phyloP scores from a whole-genome alignment of 2,113 vertebrate species.

The Entelurus aequoreus region DNA sequence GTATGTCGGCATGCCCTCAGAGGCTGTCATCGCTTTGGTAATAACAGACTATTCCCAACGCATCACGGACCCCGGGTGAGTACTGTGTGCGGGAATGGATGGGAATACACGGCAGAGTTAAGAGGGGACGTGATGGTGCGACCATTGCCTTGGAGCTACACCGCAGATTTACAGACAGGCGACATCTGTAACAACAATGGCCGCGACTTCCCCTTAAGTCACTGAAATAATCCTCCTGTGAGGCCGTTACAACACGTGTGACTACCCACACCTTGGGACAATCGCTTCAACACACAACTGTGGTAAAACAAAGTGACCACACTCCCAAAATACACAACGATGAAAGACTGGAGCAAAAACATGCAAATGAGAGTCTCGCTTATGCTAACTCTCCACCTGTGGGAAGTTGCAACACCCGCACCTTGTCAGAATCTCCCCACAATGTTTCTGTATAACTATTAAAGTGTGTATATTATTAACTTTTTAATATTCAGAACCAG shows the following conservation, averaged over 20 bases:
- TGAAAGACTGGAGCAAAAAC: not conserved
- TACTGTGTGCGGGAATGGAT: conserved; percentile 18
- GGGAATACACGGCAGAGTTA: not conserved
- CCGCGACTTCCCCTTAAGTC: not conserved
- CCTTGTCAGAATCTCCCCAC: too few species aligned
- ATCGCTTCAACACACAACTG: conserved; percentile 23
- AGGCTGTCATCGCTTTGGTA: conserved; percentile 57
- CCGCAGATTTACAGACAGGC: conserved; percentile 43
- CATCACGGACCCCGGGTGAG: conserved; percentile 32
- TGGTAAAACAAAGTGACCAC: conserved; percentile 4
- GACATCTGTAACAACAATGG: conserved; percentile 8
- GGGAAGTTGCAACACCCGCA: too few species aligned
- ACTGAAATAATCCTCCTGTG: conserved; percentile 33
- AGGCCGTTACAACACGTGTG: conserved; percentile 39
- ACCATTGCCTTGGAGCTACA: conserved; percentile 37
- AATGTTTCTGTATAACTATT: too few species aligned
- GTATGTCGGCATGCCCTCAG: conserved; percentile 44
- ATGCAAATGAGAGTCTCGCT: conserved; percentile 17
- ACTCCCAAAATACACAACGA: conserved; percentile 27
- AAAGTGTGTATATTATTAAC: too few species aligned
- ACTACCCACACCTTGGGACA: conserved; percentile 30
- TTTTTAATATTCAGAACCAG: too few species aligned
- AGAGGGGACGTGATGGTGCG: not conserved
- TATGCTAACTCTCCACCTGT: too few species aligned
- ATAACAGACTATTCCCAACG: conserved; percentile 59